phyloP scores from a whole-genome alignment of 2,888 invertebrate species.

The Cremastinae sp. region DNA sequence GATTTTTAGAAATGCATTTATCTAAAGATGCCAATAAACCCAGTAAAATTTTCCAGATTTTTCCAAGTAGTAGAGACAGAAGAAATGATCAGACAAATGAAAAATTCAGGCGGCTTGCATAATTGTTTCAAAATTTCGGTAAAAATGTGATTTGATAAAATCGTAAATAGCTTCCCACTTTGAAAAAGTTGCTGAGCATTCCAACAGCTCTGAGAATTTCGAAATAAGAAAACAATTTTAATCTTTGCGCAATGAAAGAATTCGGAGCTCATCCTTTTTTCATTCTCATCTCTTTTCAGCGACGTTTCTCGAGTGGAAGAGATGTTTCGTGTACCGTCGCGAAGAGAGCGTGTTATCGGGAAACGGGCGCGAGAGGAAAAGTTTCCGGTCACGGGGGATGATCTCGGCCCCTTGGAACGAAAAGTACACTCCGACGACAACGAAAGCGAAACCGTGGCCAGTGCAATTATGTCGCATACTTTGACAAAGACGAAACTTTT shows the following conservation, averaged over 20 bases:
- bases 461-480: conserved; percentile 74
- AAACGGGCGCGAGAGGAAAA: conserved; percentile 64
- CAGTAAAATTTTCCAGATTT: too few relatives aligned
- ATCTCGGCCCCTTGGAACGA: conserved; percentile 66
- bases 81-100: too few relatives aligned
- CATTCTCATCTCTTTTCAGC: conserved; percentile 19
- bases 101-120: too few relatives aligned
- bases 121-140: too few relatives aligned
- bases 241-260: conserved; percentile 41
- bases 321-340: conserved; percentile 18
- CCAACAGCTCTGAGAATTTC: conserved; percentile 37
- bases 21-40: too few relatives aligned
- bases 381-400: conserved; percentile 73
- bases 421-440: conserved; percentile 73
- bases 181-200: conserved; percentile 39
- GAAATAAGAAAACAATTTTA: conserved; percentile 41
- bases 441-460: conserved; percentile 78
- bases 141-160: not conserved
- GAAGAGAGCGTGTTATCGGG: conserved; percentile 18
- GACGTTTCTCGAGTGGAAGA: conserved; percentile 11
- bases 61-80: too few relatives aligned
- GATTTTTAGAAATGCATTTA: too few relatives aligned
- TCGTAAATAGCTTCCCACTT: not conserved
- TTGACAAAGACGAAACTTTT: conserved; percentile 66
- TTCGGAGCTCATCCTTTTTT: conserved; percentile 23